Evolutionary conservation across 2,797 vertebrate species (phyloP).

Genomic region (Malurus splendens): DNA sequence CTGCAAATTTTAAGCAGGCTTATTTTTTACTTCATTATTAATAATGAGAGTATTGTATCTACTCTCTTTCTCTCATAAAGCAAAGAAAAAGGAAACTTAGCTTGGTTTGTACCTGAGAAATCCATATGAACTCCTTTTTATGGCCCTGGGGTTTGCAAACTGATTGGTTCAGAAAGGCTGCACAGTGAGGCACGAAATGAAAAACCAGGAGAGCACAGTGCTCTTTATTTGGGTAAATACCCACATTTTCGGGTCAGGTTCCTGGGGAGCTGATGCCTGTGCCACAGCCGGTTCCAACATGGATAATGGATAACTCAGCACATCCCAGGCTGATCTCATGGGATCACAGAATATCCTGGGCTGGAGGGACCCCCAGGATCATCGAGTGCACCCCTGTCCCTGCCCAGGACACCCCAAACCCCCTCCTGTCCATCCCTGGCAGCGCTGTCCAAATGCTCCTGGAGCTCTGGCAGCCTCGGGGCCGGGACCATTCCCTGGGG

Average conservation of each 20-base stretch:
- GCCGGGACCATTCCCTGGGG: neutral
- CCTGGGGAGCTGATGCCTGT: neutral
- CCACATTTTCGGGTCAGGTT: neutral
- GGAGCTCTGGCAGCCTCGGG: neutral
- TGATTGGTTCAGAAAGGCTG: neutral
- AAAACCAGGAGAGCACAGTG: neutral
- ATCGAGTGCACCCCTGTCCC: rapidly evolving
- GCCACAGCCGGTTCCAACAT: neutral
- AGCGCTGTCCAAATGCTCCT: neutral
- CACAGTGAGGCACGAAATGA: neutral
- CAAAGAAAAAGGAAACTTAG: neutral
- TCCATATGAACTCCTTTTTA: neutral
- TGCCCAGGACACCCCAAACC: neutral
- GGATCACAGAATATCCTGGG: neutral
- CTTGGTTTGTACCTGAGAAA: neutral
- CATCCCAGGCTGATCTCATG: neutral
- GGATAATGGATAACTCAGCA: neutral
- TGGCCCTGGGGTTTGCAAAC: neutral
- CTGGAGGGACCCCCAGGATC: rapidly evolving
- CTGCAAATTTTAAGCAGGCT: neutral
- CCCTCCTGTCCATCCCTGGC: neutral
- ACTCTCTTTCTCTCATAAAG: neutral
- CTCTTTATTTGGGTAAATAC: neutral
- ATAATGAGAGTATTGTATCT: neutral
- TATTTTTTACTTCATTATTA: neutral